phyloP scores from a whole-genome alignment of 64 coral and sea anemone genomes.

The Montipora cactus region DNA sequence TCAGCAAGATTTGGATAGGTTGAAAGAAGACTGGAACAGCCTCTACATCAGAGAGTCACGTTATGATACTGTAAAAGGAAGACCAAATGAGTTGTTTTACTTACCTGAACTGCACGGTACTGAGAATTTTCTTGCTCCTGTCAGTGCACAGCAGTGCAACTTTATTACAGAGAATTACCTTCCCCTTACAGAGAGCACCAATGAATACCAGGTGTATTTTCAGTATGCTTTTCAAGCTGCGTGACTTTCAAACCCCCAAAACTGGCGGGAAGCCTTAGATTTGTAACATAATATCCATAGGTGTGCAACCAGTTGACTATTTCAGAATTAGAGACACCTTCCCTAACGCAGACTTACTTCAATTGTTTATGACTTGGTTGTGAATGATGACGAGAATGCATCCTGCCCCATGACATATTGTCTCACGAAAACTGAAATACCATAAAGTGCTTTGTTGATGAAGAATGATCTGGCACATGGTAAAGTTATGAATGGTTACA shows the following conservation, averaged over 20 bases:
- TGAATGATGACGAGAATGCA: too few species aligned
- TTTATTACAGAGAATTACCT: slow-evolving; percentile 49
- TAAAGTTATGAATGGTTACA: too few species aligned
- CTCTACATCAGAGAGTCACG: slow-evolving; percentile 59
- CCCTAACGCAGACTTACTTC: too few species aligned
- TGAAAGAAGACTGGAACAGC: slow-evolving; percentile 63
- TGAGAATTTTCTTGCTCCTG: slow-evolving; percentile 59
- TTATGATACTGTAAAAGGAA: slow-evolving; percentile 66
- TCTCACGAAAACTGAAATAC: too few species aligned
- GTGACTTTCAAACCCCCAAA: slow-evolving; percentile 29
- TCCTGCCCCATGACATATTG: too few species aligned
- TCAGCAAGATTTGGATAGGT: slow-evolving; percentile 58
- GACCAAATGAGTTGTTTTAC: slow-evolving; percentile 71
- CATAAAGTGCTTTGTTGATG: too few species aligned
- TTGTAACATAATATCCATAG: slow-evolving; percentile 39
- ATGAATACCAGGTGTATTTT: slow-evolving; percentile 60
- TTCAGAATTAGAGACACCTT: too few species aligned
- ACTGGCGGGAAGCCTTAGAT: slow-evolving; percentile 50
- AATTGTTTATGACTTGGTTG: too few species aligned
- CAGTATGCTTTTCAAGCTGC: slow-evolving; percentile 51
- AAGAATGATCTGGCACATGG: too few species aligned
- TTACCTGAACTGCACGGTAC: slow-evolving; percentile 57
- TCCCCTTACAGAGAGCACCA: neutral
- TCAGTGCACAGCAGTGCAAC: slow-evolving; percentile 33
- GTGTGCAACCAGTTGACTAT: neutral